Evolutionary conservation across 2,797 vertebrate genomes (phyloP).

Genomic region (Catamblyrhynchus diadema): DNA sequence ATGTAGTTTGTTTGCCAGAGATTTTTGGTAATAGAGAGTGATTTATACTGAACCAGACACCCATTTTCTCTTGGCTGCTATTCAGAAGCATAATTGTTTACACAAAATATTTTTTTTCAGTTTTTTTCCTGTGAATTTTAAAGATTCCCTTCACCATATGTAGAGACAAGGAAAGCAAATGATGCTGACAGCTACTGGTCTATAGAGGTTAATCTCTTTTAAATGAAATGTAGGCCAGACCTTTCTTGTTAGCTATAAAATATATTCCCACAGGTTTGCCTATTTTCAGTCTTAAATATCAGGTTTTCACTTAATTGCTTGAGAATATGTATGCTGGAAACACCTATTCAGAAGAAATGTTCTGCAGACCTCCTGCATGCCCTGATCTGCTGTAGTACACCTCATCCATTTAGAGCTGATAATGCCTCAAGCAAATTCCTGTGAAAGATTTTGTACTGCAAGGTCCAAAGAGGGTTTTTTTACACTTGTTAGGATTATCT

Average conservation of each 20-base stretch:
- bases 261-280: constrained; percentile 12
- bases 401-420: not conserved
- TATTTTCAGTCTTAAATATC: constrained; percentile 44
- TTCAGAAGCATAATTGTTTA: constrained; percentile 18
- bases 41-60: not conserved
- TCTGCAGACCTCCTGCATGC: not conserved
- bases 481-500: not conserved
- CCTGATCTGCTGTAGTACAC: not conserved
- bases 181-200: not conserved
- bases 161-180: not conserved
- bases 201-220: constrained; percentile 37
- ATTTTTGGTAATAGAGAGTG: not conserved
- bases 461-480: not conserved
- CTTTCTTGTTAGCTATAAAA: constrained; percentile 46
- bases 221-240: not conserved
- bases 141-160: not conserved
- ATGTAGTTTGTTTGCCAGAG: not conserved
- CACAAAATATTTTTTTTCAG: not conserved
- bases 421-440: not conserved
- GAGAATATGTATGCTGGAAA: not conserved
- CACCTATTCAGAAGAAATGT: not conserved
- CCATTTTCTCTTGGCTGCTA: constrained; percentile 10
- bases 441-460: not conserved
- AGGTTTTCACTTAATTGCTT: constrained; percentile 30
- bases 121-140: not conserved